Base-by-base conservation (phyloP, 2,113 vertebrate species). In the Lamprotornis superbus region DNA sequence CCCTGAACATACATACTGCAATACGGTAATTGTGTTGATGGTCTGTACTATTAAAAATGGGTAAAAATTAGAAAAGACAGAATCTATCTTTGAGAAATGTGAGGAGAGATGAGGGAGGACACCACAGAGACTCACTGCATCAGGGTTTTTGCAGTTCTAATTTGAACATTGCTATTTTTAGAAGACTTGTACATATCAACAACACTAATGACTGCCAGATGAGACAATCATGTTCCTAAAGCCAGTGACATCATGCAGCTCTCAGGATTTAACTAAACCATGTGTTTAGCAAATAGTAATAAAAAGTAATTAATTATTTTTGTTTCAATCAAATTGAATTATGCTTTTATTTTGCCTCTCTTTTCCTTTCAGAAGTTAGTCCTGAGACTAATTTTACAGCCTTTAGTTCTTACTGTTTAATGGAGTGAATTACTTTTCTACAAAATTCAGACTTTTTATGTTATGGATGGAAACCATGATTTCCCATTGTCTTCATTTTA, bases 91-190 rank as follows among this genome's bases (percentile, higher is more conserved):
- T 44, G 47, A 75, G 20, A 40, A 78, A 53, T 47, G 23, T 60
- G 21, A 80, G 65, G 44, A 65, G 35, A 79, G 35, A 46, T 47
- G 56, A 84, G 53, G 57, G 53, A 95, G 40, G 49, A 33, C 37
- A 69, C 46, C 55, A 57, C 37, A 50, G 81, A 69, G 27, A 90
- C 80, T 37, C 60, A 69, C 31, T 64, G 35, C 88, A 61, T 73
- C 9, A 69, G 35, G 37, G 8, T 7, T 83, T 70, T 53, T 89
- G 76, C 81, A 69, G 42, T 69, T 89, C 22, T 44, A 33, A 50
- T 83, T 61, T 76, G 57, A n/a, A 74, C 39, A 42, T 22, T 17
- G 5, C 65, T 96, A 74, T 92, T 96, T 96, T 94, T 95, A 95
- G 91, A 87, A 55, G 60, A 73, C 55, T 9, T 33, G 52, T 79